phyloP scores from a whole-genome alignment of 2,113 vertebrate genomes.

The Eubucco bourcierii region DNA sequence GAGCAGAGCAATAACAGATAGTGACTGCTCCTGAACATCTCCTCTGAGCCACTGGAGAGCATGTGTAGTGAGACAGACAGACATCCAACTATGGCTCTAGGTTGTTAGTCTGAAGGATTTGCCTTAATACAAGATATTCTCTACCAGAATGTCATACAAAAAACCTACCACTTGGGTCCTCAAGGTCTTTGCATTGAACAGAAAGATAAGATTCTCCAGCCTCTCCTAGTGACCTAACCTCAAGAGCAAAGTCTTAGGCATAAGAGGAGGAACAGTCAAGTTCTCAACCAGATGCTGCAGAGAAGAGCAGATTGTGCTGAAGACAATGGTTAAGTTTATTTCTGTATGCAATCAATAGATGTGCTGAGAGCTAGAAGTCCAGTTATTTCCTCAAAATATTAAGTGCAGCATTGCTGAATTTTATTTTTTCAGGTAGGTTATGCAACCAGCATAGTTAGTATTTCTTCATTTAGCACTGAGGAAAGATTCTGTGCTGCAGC shows the following conservation, averaged over 20 bases:
- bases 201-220: background rate
- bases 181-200: accelerated
- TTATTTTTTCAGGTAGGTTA: background rate
- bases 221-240: background rate
- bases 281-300: background rate
- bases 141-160: background rate
- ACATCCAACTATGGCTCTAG: background rate
- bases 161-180: background rate
- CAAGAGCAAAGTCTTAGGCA: background rate
- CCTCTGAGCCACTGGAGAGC: background rate
- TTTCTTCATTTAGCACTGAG: background rate
- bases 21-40: background rate
- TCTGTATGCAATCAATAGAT: background rate
- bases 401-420: background rate
- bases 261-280: background rate
- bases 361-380: background rate
- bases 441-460: no score
- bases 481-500: background rate
- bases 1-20: background rate
- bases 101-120: accelerated
- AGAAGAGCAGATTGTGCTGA: background rate
- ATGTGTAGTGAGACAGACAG: background rate
- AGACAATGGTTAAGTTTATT: background rate
- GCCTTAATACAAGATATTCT: accelerated
- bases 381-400: background rate